phyloP scores from a whole-genome alignment of 2,113 vertebrate species.

The Microtus pennsylvanicus region DNA sequence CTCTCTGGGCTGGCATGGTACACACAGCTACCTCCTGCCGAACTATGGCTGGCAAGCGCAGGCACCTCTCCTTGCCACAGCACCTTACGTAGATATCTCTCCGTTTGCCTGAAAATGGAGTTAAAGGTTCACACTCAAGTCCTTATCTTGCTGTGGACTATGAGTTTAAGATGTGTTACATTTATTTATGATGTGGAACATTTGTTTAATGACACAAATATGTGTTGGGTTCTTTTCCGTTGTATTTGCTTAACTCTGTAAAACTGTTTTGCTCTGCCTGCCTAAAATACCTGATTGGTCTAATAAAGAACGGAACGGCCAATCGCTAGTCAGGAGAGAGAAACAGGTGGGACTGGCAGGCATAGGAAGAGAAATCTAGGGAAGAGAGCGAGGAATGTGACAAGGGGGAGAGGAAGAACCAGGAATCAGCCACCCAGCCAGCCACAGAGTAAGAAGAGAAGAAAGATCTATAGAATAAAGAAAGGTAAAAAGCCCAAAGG shows the following conservation, averaged over 20 bases:
- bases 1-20: neutral
- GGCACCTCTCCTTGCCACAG: no score
- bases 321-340: neutral
- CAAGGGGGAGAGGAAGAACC: neutral
- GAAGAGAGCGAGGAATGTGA: no score
- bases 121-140: neutral
- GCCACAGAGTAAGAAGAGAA: neutral
- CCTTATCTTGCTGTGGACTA: neutral
- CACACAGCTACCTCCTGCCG: neutral
- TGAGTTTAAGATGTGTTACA: neutral
- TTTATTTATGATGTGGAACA: neutral
- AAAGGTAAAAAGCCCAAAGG: neutral
- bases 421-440: neutral
- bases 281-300: neutral
- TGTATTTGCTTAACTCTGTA: neutral
- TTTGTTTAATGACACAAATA: neutral
- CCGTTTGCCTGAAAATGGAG: neutral
- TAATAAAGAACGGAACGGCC: neutral
- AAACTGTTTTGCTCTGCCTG: neutral
- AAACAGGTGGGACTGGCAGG: no score
- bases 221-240: neutral
- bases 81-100: neutral
- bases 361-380: neutral
- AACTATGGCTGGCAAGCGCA: rapidly evolving
- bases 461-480: neutral